These are phyloP conservation scores for Porites lutea DNA, from an alignment of 64 coral and sea anemone genomes.

Conservation along the genomic window DNA sequence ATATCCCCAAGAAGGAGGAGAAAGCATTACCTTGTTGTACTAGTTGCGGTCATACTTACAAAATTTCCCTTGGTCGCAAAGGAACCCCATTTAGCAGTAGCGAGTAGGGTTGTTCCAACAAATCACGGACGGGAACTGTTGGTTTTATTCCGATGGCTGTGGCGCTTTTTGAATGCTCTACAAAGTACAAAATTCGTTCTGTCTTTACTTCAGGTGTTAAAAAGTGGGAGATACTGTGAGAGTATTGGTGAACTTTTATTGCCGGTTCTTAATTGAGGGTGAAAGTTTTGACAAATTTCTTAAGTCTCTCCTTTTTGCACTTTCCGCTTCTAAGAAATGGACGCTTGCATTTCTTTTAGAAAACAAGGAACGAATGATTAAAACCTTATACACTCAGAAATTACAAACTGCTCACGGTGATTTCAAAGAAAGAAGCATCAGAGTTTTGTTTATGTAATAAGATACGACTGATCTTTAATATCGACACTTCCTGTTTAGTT, in stretches of 20 bases:
- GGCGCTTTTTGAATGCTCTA: conserved; percentile 25
- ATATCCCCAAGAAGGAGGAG: conserved; percentile 99
- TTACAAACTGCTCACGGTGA: not conserved
- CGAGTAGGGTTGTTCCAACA: conserved; percentile 14
- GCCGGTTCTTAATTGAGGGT: not conserved
- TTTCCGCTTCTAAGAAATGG: too few relatives aligned
- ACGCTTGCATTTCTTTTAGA: not conserved
- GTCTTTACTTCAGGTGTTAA: too few relatives aligned
- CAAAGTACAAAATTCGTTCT: not conserved
- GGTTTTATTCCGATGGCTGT: conserved; percentile 13
- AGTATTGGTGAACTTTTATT: not conserved
- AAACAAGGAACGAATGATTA: not conserved
- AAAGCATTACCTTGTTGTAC: conserved; percentile 87
- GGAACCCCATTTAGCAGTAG: conserved; percentile 40
- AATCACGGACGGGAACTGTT: not conserved
- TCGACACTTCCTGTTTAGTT: conserved; percentile 1
- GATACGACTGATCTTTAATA: not conserved
- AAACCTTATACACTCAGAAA: not conserved
- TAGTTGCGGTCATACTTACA: conserved; percentile 85
- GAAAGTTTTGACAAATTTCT: not conserved
- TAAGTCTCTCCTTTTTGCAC: not conserved
- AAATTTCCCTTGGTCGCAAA: conserved; percentile 68
- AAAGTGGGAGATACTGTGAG: not conserved
- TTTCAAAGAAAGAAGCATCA: not conserved
- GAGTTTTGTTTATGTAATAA: conserved; percentile 1